These are phyloP conservation scores for Eumaeus atala DNA, from an alignment of 1,140 invertebrate genomes.

Conservation along the genomic window DNA sequence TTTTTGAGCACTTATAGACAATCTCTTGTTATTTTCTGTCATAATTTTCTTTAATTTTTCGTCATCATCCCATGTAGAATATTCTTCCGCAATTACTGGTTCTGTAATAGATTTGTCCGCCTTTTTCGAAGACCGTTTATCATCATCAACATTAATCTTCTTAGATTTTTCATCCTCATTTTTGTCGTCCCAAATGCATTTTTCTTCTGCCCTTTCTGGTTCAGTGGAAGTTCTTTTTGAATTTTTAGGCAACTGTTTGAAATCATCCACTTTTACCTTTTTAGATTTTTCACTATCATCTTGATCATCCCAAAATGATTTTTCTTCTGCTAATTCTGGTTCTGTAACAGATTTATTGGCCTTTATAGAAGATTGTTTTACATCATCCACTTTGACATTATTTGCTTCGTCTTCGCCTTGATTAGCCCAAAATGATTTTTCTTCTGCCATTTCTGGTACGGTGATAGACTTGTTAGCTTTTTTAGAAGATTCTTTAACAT, in stretches of 20 bases:
- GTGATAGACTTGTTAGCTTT: conserved; percentile 31
- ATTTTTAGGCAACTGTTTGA: conserved; percentile 29
- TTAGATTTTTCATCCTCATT: conserved; percentile 35
- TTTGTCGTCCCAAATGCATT: conserved; percentile 23
- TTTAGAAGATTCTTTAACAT: conserved; percentile 25
- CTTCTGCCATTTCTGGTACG: conserved; percentile 30
- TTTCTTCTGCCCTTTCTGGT: conserved; percentile 50
- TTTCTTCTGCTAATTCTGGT: conserved; percentile 45
- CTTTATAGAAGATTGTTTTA: conserved; percentile 31
- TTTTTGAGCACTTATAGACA: conserved; percentile 34
- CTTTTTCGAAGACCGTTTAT: conserved; percentile 26
- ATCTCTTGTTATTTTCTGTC: conserved; percentile 34
- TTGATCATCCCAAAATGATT: conserved; percentile 51
- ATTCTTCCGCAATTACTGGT: conserved; percentile 49
- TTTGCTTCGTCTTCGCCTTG: conserved; percentile 23
- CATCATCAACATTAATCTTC: conserved; percentile 31
- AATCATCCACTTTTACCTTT: conserved; percentile 35
- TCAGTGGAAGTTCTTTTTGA: conserved; percentile 39
- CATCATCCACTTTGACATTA: conserved; percentile 25
- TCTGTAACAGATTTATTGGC: conserved; percentile 42
- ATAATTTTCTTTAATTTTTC: conserved; percentile 34
- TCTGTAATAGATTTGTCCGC: conserved; percentile 41
- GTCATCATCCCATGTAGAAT: conserved; percentile 57
- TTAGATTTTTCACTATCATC: conserved; percentile 32
- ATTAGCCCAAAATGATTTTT: conserved; percentile 54